These are phyloP conservation scores for Invenusta paracnida DNA, from an alignment of 2,888 invertebrate genomes.

Conservation along the genomic window DNA sequence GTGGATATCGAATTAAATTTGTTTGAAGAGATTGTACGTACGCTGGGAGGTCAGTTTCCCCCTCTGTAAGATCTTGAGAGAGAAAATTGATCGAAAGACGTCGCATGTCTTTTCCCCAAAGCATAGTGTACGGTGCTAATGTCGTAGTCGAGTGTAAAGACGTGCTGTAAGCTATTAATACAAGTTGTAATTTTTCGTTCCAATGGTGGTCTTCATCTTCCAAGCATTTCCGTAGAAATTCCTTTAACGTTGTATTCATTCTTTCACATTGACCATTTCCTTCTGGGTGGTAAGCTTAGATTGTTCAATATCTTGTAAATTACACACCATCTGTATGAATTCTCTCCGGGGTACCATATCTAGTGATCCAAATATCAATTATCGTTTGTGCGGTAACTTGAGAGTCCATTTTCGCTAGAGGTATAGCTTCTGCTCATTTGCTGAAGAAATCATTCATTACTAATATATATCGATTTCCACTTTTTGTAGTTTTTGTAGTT, in stretches of 20 bases:
- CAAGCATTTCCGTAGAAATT: not conserved
- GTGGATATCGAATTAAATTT: too few relatives aligned
- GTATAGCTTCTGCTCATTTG: not conserved
- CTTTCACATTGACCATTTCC: not conserved
- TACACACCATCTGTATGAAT: not conserved
- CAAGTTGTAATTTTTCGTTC: not conserved
- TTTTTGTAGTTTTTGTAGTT: not conserved
- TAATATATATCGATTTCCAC: not conserved
- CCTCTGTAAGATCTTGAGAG: not conserved
- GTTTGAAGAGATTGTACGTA: too few relatives aligned
- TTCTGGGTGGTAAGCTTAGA: not conserved
- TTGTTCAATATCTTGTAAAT: not conserved
- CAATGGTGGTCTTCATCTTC: not conserved
- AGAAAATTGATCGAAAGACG: not conserved
- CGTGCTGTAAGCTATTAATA: not conserved
- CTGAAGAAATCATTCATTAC: not conserved
- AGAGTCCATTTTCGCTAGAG: not conserved
- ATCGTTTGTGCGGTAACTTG: not conserved
- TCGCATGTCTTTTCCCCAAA: not conserved
- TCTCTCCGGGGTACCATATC: not conserved
- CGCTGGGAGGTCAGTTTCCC: not conserved
- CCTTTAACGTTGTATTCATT: not conserved
- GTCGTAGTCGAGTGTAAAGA: not conserved
- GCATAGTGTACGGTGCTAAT: not conserved
- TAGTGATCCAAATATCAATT: not conserved